These are phyloP conservation scores for Elmis aenea DNA, from an alignment of 2,888 invertebrate genomes.

Conservation along the genomic window DNA sequence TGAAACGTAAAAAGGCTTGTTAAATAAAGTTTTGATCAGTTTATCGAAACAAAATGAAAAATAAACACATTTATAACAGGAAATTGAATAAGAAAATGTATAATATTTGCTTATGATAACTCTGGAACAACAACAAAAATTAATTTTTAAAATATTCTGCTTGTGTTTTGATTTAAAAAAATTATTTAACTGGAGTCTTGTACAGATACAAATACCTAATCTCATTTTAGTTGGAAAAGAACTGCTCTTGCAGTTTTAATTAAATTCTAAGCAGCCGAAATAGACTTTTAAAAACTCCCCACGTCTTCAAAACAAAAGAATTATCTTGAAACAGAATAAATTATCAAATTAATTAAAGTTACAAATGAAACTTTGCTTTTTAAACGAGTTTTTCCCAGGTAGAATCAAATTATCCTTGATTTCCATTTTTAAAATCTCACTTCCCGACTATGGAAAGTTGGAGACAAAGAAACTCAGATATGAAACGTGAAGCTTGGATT, in stretches of 20 bases:
- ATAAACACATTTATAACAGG: no score
- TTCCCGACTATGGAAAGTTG: constrained; percentile 3
- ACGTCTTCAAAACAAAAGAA: no score
- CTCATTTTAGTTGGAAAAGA: no score
- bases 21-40: background rate
- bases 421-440: constrained; percentile 15
- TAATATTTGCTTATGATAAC: constrained; percentile 1
- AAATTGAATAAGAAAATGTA: constrained; percentile 6
- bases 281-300: no score
- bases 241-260: no score
- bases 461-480: constrained; percentile 3
- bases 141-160: no score
- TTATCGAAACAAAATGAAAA: no score
- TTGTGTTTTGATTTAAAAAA: no score
- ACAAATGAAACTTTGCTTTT: constrained; percentile 8
- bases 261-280: no score
- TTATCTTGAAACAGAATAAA: constrained; percentile 9
- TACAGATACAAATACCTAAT: no score
- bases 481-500: constrained; percentile 7
- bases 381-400: constrained; percentile 5
- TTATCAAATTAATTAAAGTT: constrained; percentile 11
- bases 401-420: constrained; percentile 11
- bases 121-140: no score
- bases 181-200: no score
- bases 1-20: constrained; percentile 29